phyloP scores from a whole-genome alignment of 2,113 vertebrate genomes.

The Rallus limicola region DNA sequence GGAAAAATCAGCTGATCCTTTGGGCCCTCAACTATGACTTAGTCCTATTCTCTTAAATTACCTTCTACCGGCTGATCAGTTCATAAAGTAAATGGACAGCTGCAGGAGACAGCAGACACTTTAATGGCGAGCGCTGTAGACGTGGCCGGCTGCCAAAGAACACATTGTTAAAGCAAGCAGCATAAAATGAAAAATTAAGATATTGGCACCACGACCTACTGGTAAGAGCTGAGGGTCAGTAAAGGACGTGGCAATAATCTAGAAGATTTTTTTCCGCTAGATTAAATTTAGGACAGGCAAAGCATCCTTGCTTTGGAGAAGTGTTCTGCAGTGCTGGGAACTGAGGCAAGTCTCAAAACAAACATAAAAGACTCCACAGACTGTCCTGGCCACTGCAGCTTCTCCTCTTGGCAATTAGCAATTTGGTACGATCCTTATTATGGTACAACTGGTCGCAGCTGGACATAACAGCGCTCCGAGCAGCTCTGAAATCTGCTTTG shows the following conservation, averaged over 20 bases:
- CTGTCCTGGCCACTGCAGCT: not conserved
- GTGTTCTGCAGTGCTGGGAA: constrained; percentile 21
- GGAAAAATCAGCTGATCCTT: not conserved
- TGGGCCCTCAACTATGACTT: constrained; percentile 30
- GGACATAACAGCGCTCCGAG: not conserved
- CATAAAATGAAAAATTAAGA: constrained; percentile 62
- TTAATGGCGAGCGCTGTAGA: constrained; percentile 24
- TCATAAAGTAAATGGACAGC: constrained; percentile 58
- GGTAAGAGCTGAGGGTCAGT: constrained; percentile 44
- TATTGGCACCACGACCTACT: constrained; percentile 21
- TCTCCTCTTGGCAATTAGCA: not conserved
- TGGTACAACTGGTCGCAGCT: not conserved
- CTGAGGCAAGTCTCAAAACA: not conserved
- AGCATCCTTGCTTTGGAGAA: constrained; percentile 36
- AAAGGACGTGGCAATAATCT: constrained; percentile 46
- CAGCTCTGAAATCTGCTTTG: not conserved
- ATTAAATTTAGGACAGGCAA: constrained; percentile 56
- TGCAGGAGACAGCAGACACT: constrained; percentile 47
- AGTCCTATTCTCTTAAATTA: constrained; percentile 30
- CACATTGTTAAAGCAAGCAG: constrained; percentile 56
- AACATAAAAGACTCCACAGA: not conserved
- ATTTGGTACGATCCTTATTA: not conserved
- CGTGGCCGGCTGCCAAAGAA: constrained; percentile 58
- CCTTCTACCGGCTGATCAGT: not conserved
- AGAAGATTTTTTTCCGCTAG: constrained; percentile 54